Evolutionary conservation across 2,113 vertebrate genomes (phyloP), one percentile per base, ranked within the genome.

Genomic region (Xiphorhynchus elegans): DNA sequence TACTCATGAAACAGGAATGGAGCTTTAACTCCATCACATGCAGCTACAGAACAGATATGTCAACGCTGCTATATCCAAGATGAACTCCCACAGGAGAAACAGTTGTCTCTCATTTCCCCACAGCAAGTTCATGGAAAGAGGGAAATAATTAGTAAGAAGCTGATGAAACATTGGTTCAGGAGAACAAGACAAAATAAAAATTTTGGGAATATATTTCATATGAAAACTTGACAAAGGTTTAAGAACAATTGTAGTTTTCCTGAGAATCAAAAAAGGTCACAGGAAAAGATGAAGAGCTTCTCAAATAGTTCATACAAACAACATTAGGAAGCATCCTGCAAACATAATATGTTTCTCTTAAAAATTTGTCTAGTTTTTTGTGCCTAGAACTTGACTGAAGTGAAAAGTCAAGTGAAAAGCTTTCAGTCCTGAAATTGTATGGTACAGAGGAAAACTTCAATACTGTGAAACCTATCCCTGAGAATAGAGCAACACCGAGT

Each of bases 331-430:
- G 25, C 15, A 80, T 62, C 33, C 31, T 58, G 26, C 12, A 91
- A 67, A 49, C 52, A 24, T 4, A 39, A 9, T 3, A 35, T 0
- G 0, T 26, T 63, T 35, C 35, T 49, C 55, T 77, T 67, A 39
- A 85, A 60, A 83, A 75, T 14, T 7, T 31, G 16, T 39, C 35
- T 62, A 49, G 20, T 60, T 85, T 91, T 49, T 42, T 25, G 20
- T 55, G 50, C 26, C 49, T 49, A 64, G 62, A 72, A 7, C 21
- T 35, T 35, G 2, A 75, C 50, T 87, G 35, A 23, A 37, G 37
- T 37, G 37, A 37, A 37, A 7, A 37, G 37, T 37, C 14, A 70
- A 55, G 21, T 63, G 42, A 79, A 85, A 93, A 89, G 31, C 13
- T 60, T 62, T n/a, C 73, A 84, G 28, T 67, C 13, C 39, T 87